Evolutionary conservation across 2,888 invertebrate species (phyloP), one percentile per base, ranked within the genome.

Genomic region (Palloptera scutellata): DNA sequence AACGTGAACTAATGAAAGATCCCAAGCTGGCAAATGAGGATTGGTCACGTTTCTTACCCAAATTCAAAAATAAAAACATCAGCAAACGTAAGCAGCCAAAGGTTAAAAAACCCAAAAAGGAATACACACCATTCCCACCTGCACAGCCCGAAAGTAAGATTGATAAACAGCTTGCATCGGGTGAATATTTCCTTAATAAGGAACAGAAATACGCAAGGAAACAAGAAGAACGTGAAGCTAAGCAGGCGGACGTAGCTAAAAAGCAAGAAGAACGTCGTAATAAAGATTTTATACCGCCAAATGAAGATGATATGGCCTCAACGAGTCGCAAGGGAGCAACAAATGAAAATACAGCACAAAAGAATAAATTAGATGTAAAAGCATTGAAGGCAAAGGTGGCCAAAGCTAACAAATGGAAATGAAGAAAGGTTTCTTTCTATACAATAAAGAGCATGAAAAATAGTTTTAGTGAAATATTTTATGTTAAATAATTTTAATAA

Each of bases 81-180:
- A 93, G 89, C 74, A 93, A 95, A 81, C 88, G 95, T 15, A 96
- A 96, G 80, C 91, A 95, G 81, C 94, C 95, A 2, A 93, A 93
- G 82, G 92, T 92, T 76, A 96, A 94, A 85, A 91, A 91, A 76
- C 87, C 88, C n/a, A 98, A 98, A 88, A 95, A 95, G 82, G 91
- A 91, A 11, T 99, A 98, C 82, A 98, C 98, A 70, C 98, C 98
- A 20, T 99, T 98, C 89, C 98, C 99, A 67, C 98, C 98, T 2
- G 89, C 95, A 4, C 97, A 94, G 81, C 88, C 89, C 13, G 95
- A 96, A 81, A 96, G 97, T 85, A 98, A 98, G 86, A 86, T 96
- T 79, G 98, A 99, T 84, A 92, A 92, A 81, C 90, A 96, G 84
- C 86, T 99, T 80, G 96, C 94, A n/a, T 89, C 92, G 54, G 99